Conservation (phyloP, 2,797 vertebrate genomes). For the Oryzias sinensis region DNA sequence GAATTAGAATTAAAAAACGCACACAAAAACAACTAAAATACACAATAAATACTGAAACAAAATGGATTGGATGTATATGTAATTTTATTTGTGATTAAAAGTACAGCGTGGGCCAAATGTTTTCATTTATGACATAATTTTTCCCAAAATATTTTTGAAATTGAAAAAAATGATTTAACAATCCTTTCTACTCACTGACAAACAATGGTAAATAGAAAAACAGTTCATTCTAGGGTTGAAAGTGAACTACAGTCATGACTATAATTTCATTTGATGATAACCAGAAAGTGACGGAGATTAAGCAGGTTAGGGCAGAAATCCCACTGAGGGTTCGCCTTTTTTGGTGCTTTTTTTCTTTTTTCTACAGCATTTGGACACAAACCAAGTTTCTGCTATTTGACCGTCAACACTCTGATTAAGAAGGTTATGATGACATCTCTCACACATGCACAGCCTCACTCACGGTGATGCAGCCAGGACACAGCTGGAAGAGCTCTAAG, state of each 20-base stretch:
- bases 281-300: constrained; percentile 25
- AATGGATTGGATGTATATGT: no score
- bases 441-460: constrained; percentile 34
- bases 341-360: not conserved
- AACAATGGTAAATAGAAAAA: no score
- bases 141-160: no score
- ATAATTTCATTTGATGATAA: constrained; percentile 27
- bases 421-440: constrained; percentile 58
- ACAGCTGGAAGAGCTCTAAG: constrained; percentile 74
- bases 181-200: no score
- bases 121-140: no score
- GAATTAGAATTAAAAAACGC: no score
- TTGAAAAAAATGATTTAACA: no score
- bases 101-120: no score
- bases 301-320: constrained; percentile 2
- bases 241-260: not conserved
- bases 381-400: constrained; percentile 57
- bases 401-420: constrained; percentile 65
- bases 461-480: constrained; percentile 31
- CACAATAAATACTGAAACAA: no score
- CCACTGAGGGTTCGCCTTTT: not conserved
- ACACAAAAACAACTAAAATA: no score
- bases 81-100: no score
- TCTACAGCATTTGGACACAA: constrained; percentile 24
- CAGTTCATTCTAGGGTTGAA: constrained; percentile 9